These are phyloP conservation scores for Macropus fuliginosus DNA, from an alignment of 2,797 vertebrate species.

Conservation along the genomic window DNA sequence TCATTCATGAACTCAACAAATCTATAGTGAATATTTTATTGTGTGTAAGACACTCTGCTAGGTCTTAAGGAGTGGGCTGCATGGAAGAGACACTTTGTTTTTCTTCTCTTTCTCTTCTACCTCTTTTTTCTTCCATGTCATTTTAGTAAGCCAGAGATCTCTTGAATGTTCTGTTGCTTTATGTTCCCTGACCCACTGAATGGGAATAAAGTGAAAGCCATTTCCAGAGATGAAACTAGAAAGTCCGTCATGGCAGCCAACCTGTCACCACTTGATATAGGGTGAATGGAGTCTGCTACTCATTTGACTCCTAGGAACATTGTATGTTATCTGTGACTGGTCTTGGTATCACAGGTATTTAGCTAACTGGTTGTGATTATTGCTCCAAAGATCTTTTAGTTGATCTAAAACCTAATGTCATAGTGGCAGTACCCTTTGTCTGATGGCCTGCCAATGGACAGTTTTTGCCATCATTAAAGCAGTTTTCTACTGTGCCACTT, in stretches of 20 bases:
- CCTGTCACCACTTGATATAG: background rate
- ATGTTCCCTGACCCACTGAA: background rate
- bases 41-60: background rate
- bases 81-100: background rate
- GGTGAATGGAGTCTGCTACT: background rate
- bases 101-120: slow-evolving; percentile 23
- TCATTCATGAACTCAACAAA: background rate
- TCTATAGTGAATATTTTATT: slow-evolving; percentile 31
- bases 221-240: slow-evolving; percentile 2
- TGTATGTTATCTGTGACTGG: background rate
- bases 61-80: background rate
- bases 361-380: background rate
- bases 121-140: background rate
- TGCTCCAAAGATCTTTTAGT: background rate
- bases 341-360: background rate
- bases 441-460: background rate
- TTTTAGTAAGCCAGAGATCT: background rate
- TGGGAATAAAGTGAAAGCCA: background rate
- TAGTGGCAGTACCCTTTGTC: background rate
- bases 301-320: background rate
- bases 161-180: background rate
- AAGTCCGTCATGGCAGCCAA: background rate
- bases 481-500: background rate
- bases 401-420: slow-evolving; percentile 2
- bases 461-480: background rate